A percentile compares a stretch with the other conserved stretches of the same genome.
Conservation (phyloP, 2,888 invertebrate species). For the Ephialtes manifestator region DNA sequence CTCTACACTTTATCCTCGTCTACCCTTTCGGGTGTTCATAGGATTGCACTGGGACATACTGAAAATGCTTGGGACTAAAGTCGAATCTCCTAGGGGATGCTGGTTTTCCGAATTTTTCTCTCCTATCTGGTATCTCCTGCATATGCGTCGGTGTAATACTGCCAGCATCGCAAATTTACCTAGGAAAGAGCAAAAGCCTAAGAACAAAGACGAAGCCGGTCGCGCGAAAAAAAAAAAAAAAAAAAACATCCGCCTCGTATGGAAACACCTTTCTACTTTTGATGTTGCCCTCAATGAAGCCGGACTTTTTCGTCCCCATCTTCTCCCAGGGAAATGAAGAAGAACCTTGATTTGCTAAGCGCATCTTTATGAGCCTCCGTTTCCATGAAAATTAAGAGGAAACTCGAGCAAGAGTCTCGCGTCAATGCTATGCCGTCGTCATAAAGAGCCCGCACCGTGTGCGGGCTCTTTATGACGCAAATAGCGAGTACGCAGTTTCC, state of each 20-base stretch:
- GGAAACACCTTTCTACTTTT: background rate
- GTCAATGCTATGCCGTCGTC: background rate
- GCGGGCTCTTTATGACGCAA: conserved; percentile 20
- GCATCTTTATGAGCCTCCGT: background rate
- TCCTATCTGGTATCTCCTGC: conserved; percentile 10
- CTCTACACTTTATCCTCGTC: background rate
- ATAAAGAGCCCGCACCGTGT: no score
- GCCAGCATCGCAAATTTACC: conserved; percentile 21
- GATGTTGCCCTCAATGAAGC: background rate
- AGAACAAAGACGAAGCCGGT: background rate
- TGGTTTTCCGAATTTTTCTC: conserved; percentile 19
- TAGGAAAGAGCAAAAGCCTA: background rate
- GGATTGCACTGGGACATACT: background rate
- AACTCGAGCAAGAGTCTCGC: background rate
- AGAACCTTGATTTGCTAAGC: background rate
- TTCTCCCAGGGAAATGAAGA: background rate
- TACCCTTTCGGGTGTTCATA: conserved; percentile 11
- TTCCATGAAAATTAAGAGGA: background rate
- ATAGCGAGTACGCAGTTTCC: conserved; percentile 54
- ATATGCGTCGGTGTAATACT: conserved; percentile 10
- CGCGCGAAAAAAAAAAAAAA: background rate
- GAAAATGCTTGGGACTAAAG: background rate
- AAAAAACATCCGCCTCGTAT: background rate
- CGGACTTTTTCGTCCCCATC: no score
- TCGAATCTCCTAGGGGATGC: conserved; percentile 25